These are phyloP conservation scores for Pygathrix nemaeus DNA, from an alignment of 2,113 vertebrate genomes.

Conservation along the genomic window DNA sequence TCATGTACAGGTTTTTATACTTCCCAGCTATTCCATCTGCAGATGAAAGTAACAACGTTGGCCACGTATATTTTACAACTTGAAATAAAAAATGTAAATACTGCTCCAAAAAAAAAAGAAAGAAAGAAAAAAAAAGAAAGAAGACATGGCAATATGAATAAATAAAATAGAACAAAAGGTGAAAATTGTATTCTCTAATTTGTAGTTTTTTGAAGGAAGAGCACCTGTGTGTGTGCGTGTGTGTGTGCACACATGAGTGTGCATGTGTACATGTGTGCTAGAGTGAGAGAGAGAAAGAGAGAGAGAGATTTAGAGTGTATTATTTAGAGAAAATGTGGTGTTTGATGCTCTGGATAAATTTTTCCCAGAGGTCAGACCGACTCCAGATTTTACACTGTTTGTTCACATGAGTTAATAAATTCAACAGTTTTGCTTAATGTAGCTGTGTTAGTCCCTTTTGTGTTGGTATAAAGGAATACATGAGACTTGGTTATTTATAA, in stretches of 20 bases:
- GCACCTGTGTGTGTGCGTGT: not conserved
- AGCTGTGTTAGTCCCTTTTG: too few relatives aligned
- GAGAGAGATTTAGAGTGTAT: not conserved
- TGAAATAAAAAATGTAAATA: slow-evolving; percentile 66
- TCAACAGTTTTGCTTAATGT: not conserved
- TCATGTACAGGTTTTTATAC: slow-evolving; percentile 43
- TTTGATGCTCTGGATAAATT: not conserved
- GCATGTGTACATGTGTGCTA: not conserved
- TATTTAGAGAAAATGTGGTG: not conserved
- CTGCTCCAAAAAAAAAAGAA: slow-evolving; percentile 8
- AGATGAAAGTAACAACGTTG: not conserved
- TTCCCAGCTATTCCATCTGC: slow-evolving; percentile 38
- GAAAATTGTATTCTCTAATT: not conserved
- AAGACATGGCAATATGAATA: not conserved
- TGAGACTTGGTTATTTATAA: too few relatives aligned
- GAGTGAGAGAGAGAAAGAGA: not conserved
- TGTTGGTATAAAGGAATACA: too few relatives aligned
- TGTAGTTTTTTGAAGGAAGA: not conserved
- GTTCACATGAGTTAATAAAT: slow-evolving; percentile 1
- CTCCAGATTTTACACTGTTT: not conserved
- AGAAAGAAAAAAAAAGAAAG: too few relatives aligned
- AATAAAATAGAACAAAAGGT: not conserved
- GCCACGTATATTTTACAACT: slow-evolving; percentile 23
- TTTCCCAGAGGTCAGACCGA: not conserved
- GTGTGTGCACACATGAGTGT: too few relatives aligned